phyloP scores from a whole-genome alignment of 1,140 invertebrate species.

The Aphelenchoides avenae region DNA sequence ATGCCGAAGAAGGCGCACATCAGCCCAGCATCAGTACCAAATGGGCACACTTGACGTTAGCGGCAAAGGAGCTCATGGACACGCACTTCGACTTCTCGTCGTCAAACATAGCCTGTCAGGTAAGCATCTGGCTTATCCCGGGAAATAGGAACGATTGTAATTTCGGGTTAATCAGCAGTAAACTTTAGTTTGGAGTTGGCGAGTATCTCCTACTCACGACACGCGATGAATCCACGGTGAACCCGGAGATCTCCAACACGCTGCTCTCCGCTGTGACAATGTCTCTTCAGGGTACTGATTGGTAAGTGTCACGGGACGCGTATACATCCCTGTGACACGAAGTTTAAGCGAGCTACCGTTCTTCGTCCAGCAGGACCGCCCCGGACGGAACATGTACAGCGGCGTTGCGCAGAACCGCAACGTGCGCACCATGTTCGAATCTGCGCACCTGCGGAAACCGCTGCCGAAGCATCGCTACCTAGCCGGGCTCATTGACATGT shows the following conservation, averaged over 20 bases:
- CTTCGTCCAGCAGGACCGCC: constrained; percentile 30
- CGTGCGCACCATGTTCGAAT: constrained; percentile 29
- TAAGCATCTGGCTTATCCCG: constrained; percentile 1
- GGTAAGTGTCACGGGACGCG: constrained; percentile 13
- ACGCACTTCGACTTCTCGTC: constrained; percentile 5
- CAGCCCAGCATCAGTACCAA: too few relatives aligned
- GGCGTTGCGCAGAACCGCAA: constrained; percentile 37
- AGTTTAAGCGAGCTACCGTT: constrained; percentile 39
- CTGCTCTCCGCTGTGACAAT: constrained; percentile 32
- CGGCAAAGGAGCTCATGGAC: constrained; percentile 1
- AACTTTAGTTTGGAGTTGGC: constrained; percentile 33
- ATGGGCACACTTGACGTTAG: constrained; percentile 18
- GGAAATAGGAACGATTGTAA: too few relatives aligned
- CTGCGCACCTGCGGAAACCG: constrained; percentile 4
- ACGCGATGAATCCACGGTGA: constrained; percentile 10
- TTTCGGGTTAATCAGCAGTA: not conserved
- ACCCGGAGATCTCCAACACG: constrained; percentile 20
- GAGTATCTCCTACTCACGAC: constrained; percentile 34
- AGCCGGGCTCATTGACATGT: constrained; percentile 36
- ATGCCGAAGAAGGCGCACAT: not conserved
- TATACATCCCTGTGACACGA: constrained; percentile 4
- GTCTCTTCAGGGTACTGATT: constrained; percentile 20
- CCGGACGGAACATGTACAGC: not conserved
- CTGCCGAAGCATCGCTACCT: constrained; percentile 34
- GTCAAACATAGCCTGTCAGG: constrained; percentile 10